Base-by-base conservation (phyloP, 2,113 vertebrate genomes). In the Alces alces region DNA sequence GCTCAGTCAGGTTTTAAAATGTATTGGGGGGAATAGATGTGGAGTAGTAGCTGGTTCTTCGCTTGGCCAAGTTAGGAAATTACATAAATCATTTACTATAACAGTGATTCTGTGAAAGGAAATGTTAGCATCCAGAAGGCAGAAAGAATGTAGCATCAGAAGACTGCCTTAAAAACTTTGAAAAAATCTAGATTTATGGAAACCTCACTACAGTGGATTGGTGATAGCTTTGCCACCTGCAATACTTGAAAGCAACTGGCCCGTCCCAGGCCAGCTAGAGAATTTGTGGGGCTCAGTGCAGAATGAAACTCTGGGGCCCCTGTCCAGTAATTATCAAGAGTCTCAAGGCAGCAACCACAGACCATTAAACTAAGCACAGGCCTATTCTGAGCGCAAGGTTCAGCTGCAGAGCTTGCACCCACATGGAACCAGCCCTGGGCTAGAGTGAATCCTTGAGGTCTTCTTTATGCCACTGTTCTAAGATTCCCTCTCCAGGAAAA, bases 181-280 rank as follows among this genome's bases (percentile, higher is more conserved):
- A 2, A 14, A 14, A 16, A 70, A n/a, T 28, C 12, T 5, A 2
- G 16, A 52, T 58, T 66, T 9, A 33, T 3, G 1, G 14, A 15
- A 21, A 19, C 64, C n/a, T 79, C 61, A 0, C 28, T 7, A 0
- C 14, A 0, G 39, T 14, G 12, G 14, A 55, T 30, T 16, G 58
- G 7, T 2, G 0, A 2, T 2, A 15, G 2, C 33, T 82, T 54
- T 50, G 52, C 96, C 76, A 33, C 47, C 52, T 16, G 2, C 19
- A 27, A 23, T 16, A 27, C 28, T 27, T 16, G 28, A 82, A 30
- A 43, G 60, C 76, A 7, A 0, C 78, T 39, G 30, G 43, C 14
- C 54, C 27, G 4, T 43, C 43, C 25, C 9, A 55, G 25, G 36
- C 58, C 27, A 1, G 17, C 47, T 15, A 6, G 27, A 70, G 17